Evolutionary conservation across 1,140 invertebrate genomes (phyloP).

Genomic region (Drosophila kanapiae): DNA sequence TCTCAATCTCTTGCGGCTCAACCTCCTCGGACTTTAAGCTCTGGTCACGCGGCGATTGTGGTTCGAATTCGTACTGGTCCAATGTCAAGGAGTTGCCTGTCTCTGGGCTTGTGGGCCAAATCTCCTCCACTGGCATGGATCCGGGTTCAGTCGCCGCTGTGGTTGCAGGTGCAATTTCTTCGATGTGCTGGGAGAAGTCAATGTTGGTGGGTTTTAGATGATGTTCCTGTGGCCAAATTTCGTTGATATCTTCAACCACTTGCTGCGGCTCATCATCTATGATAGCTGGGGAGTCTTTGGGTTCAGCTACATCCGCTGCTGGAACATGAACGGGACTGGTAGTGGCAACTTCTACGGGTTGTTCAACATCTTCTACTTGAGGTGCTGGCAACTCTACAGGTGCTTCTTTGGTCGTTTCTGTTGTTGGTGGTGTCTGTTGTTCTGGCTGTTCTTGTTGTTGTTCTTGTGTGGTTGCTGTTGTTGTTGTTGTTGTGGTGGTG

Average conservation of each 20-base stretch:
- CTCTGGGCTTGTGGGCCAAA: constrained; percentile 78
- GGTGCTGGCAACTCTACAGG: constrained; percentile 83
- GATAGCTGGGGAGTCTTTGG: constrained; percentile 31
- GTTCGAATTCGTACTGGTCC: constrained; percentile 73
- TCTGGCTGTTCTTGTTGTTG: constrained; percentile 62
- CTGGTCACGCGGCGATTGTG: constrained; percentile 33
- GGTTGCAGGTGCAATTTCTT: constrained; percentile 25
- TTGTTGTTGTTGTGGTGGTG: constrained; percentile 46
- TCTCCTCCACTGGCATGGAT: constrained; percentile 64
- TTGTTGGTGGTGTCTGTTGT: constrained; percentile 67
- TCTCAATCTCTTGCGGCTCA: constrained; percentile 19
- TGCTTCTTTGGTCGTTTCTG: constrained; percentile 69
- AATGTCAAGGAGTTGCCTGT: constrained; percentile 75
- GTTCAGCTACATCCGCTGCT: constrained; percentile 62
- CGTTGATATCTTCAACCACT: constrained; percentile 72
- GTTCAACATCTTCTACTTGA: constrained; percentile 84
- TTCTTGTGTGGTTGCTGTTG: constrained; percentile 61
- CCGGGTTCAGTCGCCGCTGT: constrained; percentile 14
- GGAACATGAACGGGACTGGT: constrained; percentile 81
- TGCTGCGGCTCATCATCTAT: constrained; percentile 27
- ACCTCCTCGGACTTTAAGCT: constrained; percentile 21
- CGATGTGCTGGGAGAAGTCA: constrained; percentile 76
- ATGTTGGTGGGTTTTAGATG: constrained; percentile 75
- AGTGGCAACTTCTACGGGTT: constrained; percentile 75
- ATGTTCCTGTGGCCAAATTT: constrained; percentile 83